Conservation (phyloP, 2,113 vertebrate species). For the Pseudopipra pipra region DNA sequence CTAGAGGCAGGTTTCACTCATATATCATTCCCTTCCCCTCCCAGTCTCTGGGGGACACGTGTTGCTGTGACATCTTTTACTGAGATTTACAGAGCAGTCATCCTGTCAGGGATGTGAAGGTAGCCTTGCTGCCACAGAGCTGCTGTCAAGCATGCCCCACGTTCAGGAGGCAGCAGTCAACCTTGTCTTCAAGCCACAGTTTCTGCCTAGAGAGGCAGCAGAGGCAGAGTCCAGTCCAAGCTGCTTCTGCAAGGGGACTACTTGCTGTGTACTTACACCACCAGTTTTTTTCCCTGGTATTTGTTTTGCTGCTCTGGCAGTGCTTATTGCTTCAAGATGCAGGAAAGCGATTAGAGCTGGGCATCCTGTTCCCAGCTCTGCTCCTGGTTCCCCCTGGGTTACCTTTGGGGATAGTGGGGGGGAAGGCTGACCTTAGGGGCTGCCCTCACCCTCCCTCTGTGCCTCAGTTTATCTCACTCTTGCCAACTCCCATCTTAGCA, state of each 20-base stretch:
- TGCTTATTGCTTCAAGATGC: neutral
- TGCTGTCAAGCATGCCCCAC: neutral
- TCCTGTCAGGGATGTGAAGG: slow-evolving; percentile 3
- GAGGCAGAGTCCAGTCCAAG: neutral
- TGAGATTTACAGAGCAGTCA: slow-evolving; percentile 61
- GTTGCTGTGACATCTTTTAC: slow-evolving; percentile 58
- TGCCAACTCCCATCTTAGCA: neutral
- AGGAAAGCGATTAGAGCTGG: neutral
- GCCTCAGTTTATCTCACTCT: neutral
- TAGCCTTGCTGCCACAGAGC: slow-evolving; percentile 9
- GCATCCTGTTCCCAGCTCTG: neutral
- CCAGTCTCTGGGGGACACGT: neutral
- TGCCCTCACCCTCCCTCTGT: neutral
- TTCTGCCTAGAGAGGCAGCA: neutral
- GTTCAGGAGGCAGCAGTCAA: neutral
- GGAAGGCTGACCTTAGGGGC: neutral
- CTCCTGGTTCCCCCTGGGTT: neutral
- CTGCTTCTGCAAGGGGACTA: neutral
- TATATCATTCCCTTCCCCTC: slow-evolving; percentile 43
- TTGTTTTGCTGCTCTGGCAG: neutral
- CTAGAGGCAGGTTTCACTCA: neutral
- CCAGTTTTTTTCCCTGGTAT: accelerated
- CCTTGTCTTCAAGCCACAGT: neutral
- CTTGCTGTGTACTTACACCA: neutral
- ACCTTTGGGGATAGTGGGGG: neutral